Percentiles rank a stretch among this genome's conserved stretches.
These are phyloP conservation scores for Scalopus aquaticus DNA, from an alignment of 2,113 vertebrate genomes.

Conservation along the genomic window DNA sequence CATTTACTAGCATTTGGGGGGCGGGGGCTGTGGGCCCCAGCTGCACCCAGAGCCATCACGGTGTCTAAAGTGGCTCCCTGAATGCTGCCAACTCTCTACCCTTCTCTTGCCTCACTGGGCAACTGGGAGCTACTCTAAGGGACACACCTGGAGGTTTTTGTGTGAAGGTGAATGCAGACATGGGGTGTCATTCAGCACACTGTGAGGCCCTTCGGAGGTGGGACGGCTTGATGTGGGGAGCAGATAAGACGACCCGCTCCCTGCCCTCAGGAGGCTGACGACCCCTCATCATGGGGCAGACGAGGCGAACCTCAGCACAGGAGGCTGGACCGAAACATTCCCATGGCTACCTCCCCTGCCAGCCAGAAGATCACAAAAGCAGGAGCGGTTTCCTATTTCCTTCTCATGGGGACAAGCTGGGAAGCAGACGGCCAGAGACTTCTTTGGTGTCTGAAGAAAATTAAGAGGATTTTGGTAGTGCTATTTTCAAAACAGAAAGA, in stretches of 20 bases:
- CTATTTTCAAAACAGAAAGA: background rate
- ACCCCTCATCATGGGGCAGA: background rate
- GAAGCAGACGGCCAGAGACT: background rate
- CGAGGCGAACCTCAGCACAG: accelerated
- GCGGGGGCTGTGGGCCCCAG: background rate
- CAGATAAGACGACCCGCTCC: background rate
- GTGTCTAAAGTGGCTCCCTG: background rate
- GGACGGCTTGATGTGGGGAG: background rate
- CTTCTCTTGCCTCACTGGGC: background rate
- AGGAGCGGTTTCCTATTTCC: background rate
- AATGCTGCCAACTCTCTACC: background rate
- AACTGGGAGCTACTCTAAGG: background rate
- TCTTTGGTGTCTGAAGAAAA: background rate
- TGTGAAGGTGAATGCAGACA: background rate
- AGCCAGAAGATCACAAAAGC: too few species aligned
- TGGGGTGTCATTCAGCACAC: background rate
- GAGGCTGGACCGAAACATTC: too few species aligned
- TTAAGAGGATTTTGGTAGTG: background rate
- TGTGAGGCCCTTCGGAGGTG: background rate
- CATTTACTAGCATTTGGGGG: background rate
- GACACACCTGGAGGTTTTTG: background rate
- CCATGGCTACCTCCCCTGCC: accelerated
- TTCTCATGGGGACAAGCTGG: background rate
- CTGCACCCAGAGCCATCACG: background rate
- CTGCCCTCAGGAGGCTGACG: background rate